Conservation (phyloP, 2,888 invertebrate genomes). For the Apamea epomidion region DNA sequence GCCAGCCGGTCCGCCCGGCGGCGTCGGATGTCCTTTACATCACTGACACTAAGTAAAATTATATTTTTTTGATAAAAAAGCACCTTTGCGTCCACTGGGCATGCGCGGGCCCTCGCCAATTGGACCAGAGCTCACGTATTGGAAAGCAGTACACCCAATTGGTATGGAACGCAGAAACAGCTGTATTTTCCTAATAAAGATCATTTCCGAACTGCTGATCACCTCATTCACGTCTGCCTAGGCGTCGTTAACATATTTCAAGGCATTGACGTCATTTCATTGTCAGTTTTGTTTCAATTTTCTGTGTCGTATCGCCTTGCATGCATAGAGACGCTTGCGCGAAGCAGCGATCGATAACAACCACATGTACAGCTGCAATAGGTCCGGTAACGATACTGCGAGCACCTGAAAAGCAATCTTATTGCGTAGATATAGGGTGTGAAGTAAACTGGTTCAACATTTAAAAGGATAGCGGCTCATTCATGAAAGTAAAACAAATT, state of each 20-base stretch:
- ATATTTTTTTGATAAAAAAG: slow-evolving; percentile 76
- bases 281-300: slow-evolving; percentile 45
- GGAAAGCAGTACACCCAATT: slow-evolving; percentile 66
- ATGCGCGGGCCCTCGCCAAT: slow-evolving; percentile 85
- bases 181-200: slow-evolving; percentile 57
- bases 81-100: slow-evolving; percentile 73
- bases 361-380: slow-evolving; percentile 70
- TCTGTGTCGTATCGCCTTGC: slow-evolving; percentile 40
- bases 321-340: slow-evolving; percentile 84
- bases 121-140: slow-evolving; percentile 80
- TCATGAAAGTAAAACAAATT: slow-evolving; percentile 74
- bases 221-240: not conserved
- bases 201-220: slow-evolving; percentile 13
- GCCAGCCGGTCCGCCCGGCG: slow-evolving; percentile 84
- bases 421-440: slow-evolving; percentile 55
- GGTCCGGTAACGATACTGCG: slow-evolving; percentile 45
- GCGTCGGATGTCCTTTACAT: slow-evolving; percentile 79
- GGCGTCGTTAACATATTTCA: slow-evolving; percentile 19
- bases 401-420: slow-evolving; percentile 54
- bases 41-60: slow-evolving; percentile 82
- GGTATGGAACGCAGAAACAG: slow-evolving; percentile 68
- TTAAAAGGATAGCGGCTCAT: slow-evolving; percentile 63
- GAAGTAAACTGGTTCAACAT: slow-evolving; percentile 52
- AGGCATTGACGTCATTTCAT: slow-evolving; percentile 22
- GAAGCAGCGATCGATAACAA: slow-evolving; percentile 81